Evolutionary conservation across 2,797 vertebrate species (phyloP).

Genomic region (Decapterus maruadsi): DNA sequence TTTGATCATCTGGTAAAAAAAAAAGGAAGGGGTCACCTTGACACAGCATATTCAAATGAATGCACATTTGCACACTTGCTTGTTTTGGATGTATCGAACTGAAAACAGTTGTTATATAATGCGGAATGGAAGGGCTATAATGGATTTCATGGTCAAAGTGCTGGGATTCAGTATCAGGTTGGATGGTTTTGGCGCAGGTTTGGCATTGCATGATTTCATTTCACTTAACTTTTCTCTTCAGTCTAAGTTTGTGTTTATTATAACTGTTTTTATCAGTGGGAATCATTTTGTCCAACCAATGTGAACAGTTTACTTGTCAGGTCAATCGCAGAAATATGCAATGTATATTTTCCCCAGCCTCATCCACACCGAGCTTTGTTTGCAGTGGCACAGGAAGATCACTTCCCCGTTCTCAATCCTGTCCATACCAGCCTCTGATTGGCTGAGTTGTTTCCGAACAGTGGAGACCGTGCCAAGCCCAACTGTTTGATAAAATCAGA

Average conservation of each 20-base stretch:
- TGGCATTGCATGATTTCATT: neutral
- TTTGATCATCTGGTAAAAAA: conserved; percentile 12
- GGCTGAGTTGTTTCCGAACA: neutral
- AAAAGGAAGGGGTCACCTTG: neutral
- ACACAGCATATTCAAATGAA: neutral
- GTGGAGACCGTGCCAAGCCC: neutral
- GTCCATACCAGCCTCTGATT: neutral
- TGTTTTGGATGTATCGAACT: neutral
- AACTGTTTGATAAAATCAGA: neutral
- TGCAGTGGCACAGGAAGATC: neutral
- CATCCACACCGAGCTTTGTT: neutral
- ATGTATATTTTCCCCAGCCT: neutral
- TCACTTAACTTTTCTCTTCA: neutral
- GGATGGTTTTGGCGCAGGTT: neutral
- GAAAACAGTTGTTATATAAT: neutral
- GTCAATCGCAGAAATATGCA: neutral
- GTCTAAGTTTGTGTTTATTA: neutral
- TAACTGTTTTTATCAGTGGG: neutral
- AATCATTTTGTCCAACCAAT: neutral
- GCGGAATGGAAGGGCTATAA: neutral
- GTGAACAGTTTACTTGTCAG: no score
- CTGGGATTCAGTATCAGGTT: neutral
- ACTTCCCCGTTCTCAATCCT: conserved; percentile 6
- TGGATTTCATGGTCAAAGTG: neutral
- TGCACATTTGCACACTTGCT: neutral